A percentile compares a stretch with the other conserved stretches of the same genome.
These are phyloP conservation scores for Hydraecia micacea DNA, from an alignment of 2,888 invertebrate species.

Conservation along the genomic window DNA sequence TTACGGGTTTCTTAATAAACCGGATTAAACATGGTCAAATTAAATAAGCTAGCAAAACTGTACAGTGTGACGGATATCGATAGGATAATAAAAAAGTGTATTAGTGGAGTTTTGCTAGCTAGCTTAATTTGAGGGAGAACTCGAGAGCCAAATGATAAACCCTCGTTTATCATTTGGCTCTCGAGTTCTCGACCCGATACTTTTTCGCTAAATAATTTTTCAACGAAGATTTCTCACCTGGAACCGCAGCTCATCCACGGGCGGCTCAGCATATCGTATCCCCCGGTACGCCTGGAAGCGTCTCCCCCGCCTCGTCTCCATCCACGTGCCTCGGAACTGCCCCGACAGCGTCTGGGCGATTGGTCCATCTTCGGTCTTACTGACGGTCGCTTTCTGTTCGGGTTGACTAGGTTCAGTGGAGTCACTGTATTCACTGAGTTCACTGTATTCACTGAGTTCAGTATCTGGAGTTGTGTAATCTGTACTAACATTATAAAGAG, in stretches of 20 bases:
- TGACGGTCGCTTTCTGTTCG: too few species aligned
- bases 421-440: background rate
- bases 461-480: background rate
- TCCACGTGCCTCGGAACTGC: slow-evolving; percentile 78
- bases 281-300: slow-evolving; percentile 84
- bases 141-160: too few species aligned
- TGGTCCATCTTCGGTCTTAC: slow-evolving; percentile 54
- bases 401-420: background rate
- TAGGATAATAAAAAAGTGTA: background rate
- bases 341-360: slow-evolving; percentile 74
- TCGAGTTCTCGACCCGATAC: background rate
- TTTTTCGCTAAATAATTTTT: background rate
- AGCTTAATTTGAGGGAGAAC: background rate
- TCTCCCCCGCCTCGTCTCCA: slow-evolving; percentile 79
- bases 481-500: background rate
- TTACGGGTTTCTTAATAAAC: background rate
- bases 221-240: slow-evolving; percentile 71
- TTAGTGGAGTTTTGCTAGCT: background rate
- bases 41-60: background rate
- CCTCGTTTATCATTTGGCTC: background rate
- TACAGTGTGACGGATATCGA: background rate
- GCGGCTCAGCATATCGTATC: slow-evolving; percentile 84
- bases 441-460: background rate
- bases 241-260: slow-evolving; percentile 79
- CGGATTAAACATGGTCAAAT: too few species aligned